phyloP scores from a whole-genome alignment of 2,888 invertebrate species.

The Tipula helvola region DNA sequence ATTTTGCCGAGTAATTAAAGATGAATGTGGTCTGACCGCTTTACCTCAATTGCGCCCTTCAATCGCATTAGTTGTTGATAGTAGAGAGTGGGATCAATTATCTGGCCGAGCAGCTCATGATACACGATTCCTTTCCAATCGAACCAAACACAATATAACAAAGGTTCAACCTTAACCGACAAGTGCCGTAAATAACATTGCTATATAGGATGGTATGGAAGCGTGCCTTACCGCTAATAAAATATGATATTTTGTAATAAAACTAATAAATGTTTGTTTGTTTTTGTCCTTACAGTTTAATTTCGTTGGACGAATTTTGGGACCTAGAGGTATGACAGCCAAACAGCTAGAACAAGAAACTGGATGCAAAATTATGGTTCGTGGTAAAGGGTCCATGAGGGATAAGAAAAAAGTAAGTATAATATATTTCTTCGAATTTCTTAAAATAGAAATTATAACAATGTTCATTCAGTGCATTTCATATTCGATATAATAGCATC shows the following conservation, averaged over 20 bases:
- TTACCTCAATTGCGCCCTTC: too few species aligned
- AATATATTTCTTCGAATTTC: background rate
- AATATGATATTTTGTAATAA: slow-evolving; percentile 13
- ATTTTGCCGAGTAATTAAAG: too few species aligned
- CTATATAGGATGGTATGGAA: too few species aligned
- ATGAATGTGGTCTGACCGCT: too few species aligned
- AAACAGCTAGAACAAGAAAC: slow-evolving; percentile 99
- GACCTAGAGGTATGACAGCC: slow-evolving; percentile 99
- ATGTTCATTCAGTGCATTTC: background rate
- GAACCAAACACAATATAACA: too few species aligned
- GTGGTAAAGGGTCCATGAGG: slow-evolving; percentile 98
- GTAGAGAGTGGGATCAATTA: too few species aligned
- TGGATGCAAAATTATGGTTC: slow-evolving; percentile 99
- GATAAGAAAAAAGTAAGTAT: slow-evolving; percentile 94
- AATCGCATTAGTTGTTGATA: too few species aligned
- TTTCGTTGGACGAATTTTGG: slow-evolving; percentile 98
- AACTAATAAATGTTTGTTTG: slow-evolving; percentile 12
- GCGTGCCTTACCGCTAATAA: background rate
- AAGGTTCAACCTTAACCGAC: too few species aligned
- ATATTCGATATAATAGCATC: background rate
- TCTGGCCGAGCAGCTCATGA: too few species aligned
- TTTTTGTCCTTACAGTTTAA: slow-evolving; percentile 77
- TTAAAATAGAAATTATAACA: background rate
- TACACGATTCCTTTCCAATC: too few species aligned
- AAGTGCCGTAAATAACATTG: too few species aligned